These are phyloP conservation scores for Petrocephalus zakoni DNA, from an alignment of 2,113 vertebrate species.

Conservation along the genomic window DNA sequence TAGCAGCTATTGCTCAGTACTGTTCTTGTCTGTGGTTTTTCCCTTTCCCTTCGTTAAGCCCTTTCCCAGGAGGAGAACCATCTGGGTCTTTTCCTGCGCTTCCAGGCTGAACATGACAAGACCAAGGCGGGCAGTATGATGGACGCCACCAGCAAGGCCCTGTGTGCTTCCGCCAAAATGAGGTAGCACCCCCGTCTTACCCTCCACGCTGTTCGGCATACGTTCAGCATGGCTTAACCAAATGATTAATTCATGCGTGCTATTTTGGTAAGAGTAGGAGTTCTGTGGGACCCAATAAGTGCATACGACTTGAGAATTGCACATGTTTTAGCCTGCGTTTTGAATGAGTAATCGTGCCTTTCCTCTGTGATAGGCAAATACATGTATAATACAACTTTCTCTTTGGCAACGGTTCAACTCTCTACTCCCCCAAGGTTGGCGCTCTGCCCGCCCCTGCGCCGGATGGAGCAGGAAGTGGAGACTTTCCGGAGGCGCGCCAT, in stretches of 20 bases:
- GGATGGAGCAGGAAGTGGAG: slow-evolving; percentile 73
- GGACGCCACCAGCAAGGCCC: slow-evolving; percentile 71
- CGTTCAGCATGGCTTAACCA: neutral
- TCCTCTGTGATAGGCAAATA: neutral
- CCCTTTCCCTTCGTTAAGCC: slow-evolving; percentile 32
- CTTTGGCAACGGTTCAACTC: neutral
- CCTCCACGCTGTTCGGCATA: neutral
- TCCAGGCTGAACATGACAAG: slow-evolving; percentile 67
- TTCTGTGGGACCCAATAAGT: neutral
- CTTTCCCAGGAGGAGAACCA: slow-evolving; percentile 79
- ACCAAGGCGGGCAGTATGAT: slow-evolving; percentile 74
- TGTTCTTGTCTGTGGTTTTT: neutral
- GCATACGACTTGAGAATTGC: neutral
- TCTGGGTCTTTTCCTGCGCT: slow-evolving; percentile 68
- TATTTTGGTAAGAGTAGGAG: neutral
- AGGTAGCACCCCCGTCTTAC: slow-evolving; percentile 49
- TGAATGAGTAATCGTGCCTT: neutral
- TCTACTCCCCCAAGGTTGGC: slow-evolving; percentile 51
- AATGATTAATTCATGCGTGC: too few species aligned
- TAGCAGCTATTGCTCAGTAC: neutral
- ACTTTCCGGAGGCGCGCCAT: slow-evolving; percentile 72
- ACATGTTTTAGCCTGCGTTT: neutral
- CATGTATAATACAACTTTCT: too few species aligned
- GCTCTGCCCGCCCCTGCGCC: slow-evolving; percentile 65
- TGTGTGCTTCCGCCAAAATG: slow-evolving; percentile 73